Evolutionary conservation across 2,888 invertebrate species (phyloP), one percentile per base, ranked within the genome.

Genomic region (Lottia scabra): DNA sequence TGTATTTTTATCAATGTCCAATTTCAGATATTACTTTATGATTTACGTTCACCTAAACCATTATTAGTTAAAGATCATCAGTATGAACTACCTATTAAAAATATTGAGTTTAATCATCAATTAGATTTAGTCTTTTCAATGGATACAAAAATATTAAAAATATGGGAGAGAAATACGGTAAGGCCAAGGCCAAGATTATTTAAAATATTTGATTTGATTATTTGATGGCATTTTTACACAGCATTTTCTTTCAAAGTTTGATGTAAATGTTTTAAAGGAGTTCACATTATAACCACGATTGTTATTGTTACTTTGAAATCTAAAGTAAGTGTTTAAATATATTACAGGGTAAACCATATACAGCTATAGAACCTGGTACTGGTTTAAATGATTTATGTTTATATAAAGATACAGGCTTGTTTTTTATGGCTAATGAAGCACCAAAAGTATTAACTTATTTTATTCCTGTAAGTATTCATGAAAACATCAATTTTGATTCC

Each of bases 381-480:
- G 87, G 89, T 56, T 94, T 98, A 81, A 99, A 99, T 91, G 96
- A 97, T 89, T 92, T 99, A 66, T 96, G 96, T 89, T 92, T 95
- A n/a, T 93, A 97, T 79, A 96, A 96, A 27, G 93, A 95, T 72
- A 94, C 96, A 30, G 98, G 92, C 2, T 92, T 99, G 89, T 91
- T 98, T 81, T 96, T 99, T 90, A 93, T 99, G 88, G 98, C 99
- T 0, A 97, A 96, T 87, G 99, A 99, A 91, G 94, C 94, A 82
- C 93, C 94, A 44, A 98, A 98, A 91, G 96, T 99, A 91, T 93
- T 95, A 85, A 94, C 97, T 0, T 98, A 96, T 90, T 99, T 97
- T 87, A 94, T 98, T 78, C 98, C 98, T 3, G 91, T 76, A 91
- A 91, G 87, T 83, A 12, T 3, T 13, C n/a, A 44, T 45, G 10